A percentile compares a stretch with the other conserved stretches of the same genome.
These are phyloP conservation scores for Cuculus canorus DNA, from an alignment of 2,797 vertebrate species.

Conservation along the genomic window DNA sequence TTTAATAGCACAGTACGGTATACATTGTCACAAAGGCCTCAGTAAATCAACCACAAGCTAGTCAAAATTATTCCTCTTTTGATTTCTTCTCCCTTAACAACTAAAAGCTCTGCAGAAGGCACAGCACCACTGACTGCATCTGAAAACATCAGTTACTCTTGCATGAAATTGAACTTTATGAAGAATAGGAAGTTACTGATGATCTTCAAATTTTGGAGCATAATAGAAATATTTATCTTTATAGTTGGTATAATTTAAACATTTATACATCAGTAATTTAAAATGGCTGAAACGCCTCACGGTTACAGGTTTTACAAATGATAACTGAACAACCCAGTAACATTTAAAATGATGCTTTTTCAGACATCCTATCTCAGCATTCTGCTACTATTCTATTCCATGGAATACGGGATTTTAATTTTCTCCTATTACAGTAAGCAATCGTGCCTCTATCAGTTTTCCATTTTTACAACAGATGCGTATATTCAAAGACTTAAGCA, in stretches of 20 bases:
- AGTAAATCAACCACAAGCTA: neutral
- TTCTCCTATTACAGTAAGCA: neutral
- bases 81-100: slow-evolving; percentile 26
- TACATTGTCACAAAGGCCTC: neutral
- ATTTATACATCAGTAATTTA: slow-evolving; percentile 61
- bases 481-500: neutral
- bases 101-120: slow-evolving; percentile 2
- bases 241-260: slow-evolving; percentile 63
- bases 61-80: slow-evolving; percentile 29
- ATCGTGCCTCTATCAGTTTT: neutral
- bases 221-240: slow-evolving; percentile 69
- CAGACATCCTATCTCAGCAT: slow-evolving; percentile 18
- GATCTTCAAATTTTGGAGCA: slow-evolving; percentile 62
- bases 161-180: slow-evolving; percentile 70
- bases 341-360: slow-evolving; percentile 6
- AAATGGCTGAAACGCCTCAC: slow-evolving; percentile 45
- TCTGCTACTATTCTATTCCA: slow-evolving; percentile 9
- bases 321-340: slow-evolving; percentile 22
- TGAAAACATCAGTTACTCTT: slow-evolving; percentile 70
- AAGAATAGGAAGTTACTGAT: slow-evolving; percentile 65
- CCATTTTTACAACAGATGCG: slow-evolving; percentile 37
- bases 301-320: slow-evolving; percentile 2
- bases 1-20: neutral
- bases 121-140: slow-evolving; percentile 45
- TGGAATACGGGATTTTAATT: slow-evolving; percentile 22